These are phyloP conservation scores for Cyanoramphus novaezelandiae DNA, from an alignment of 2,113 vertebrate genomes.

Conservation along the genomic window DNA sequence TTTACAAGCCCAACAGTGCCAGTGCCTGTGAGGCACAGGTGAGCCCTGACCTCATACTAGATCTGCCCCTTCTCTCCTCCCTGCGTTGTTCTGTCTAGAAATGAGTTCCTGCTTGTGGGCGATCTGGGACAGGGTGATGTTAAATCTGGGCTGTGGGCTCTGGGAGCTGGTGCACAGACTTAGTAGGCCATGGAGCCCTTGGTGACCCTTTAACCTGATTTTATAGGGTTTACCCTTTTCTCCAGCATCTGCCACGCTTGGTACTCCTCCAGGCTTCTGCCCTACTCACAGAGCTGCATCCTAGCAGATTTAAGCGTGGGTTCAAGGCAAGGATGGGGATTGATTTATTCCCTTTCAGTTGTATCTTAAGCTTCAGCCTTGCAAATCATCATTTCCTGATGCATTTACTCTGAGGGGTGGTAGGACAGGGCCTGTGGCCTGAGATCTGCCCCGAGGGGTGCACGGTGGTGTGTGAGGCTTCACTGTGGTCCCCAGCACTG, in stretches of 20 bases:
- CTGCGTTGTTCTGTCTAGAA: not conserved
- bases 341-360: not conserved
- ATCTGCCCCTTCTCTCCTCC: not conserved
- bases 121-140: not conserved
- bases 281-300: not conserved
- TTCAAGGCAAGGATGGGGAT: not conserved
- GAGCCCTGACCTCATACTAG: not conserved
- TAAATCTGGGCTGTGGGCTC: not conserved
- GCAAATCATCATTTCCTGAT: accelerated
- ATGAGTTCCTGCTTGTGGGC: not conserved
- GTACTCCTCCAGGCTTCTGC: not conserved
- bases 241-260: not conserved
- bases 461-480: accelerated
- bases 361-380: not conserved
- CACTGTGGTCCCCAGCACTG: accelerated
- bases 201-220: slow-evolving; percentile 6
- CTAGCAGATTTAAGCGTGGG: not conserved
- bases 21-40: not conserved
- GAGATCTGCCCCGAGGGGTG: not conserved
- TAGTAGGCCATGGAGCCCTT: not conserved
- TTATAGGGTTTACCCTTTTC: not conserved
- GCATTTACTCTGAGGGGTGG: not conserved
- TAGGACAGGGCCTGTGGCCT: accelerated
- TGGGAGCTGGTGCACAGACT: not conserved
- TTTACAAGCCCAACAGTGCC: not conserved